Base-by-base conservation (phyloP, 2,113 vertebrate species). In the Spheniscus mendiculus region DNA sequence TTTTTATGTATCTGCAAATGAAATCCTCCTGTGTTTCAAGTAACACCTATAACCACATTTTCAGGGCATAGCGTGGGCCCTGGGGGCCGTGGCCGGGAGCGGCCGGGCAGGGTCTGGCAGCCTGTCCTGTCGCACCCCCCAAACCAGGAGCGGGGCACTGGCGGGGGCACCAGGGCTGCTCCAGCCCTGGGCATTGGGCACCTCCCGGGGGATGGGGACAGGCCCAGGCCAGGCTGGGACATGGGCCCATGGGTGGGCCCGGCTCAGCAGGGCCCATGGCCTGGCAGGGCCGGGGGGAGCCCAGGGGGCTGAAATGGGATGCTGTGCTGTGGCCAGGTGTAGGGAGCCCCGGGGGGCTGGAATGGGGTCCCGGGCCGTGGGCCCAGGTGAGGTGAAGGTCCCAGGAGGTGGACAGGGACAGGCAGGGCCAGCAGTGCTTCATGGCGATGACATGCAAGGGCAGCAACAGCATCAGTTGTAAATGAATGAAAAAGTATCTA, bases 371-470 rank as follows among this genome's bases (percentile, higher is more conserved):
- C 47, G 44, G 56, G 29, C 26, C 3, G 6, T 15, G 10, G 36
- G 18, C 42, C 42, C 22, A 52, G 18, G 32, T 42, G 49, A 65
- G 27, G 19, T 10, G 32, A 21, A 61, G 15, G 26, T 1, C 1
- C 26, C 18, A 17, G 4, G 15, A 21, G 3, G 7, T 29, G 55
- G 34, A 38, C 47, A 55, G 29, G 49, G 15, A 6, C 11, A 30
- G n/a, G 26, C 7, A 47, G 55, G 55, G 34, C 29, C 7, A 15
- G 7, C 0, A 0, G 15, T 17, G 10, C 47, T 32, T 62, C 12
- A 2, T 5, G 32, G 72, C 53, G 2, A 1, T 49, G 78, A 36
- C 42, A 73, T 1, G 0, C 13, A 38, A 0, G 3, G 55, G 10
- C 47, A 70, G 55, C 36, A 86, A 56, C 17, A 76, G 42, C 25